These are phyloP conservation scores for Nycticryphes semicollaris DNA, from an alignment of 2,113 vertebrate genomes.

Conservation along the genomic window DNA sequence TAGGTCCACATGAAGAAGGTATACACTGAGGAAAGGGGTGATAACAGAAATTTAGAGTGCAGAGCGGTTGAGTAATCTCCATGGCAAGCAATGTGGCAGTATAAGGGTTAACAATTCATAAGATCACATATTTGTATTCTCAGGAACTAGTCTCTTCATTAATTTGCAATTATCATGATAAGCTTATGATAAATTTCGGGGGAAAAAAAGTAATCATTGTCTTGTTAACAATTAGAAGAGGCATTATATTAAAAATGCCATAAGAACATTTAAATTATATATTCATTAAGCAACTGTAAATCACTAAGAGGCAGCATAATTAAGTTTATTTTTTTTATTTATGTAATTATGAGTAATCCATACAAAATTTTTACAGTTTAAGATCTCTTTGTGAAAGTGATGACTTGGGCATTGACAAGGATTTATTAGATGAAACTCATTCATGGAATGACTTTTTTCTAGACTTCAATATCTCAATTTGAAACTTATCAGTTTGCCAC, in stretches of 20 bases:
- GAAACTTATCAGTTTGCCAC: conserved; percentile 19
- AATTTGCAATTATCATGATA: not conserved
- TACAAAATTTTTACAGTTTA: not conserved
- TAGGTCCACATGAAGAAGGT: not conserved
- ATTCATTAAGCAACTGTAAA: not conserved
- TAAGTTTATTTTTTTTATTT: not conserved
- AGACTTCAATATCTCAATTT: not conserved
- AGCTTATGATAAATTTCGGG: not conserved
- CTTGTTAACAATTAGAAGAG: conserved; percentile 1
- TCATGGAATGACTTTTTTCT: not conserved
- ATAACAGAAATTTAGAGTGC: not conserved
- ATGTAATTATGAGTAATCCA: not conserved
- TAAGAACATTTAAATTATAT: not conserved
- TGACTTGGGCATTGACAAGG: not conserved
- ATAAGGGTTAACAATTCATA: not conserved
- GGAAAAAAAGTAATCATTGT: not conserved
- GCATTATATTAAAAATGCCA: not conserved
- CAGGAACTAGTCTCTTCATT: not conserved
- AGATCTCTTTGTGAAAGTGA: not conserved
- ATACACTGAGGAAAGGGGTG: not conserved
- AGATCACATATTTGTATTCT: not conserved
- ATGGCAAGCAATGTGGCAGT: not conserved
- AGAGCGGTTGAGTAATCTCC: not conserved
- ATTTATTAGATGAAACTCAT: not conserved
- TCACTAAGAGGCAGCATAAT: not conserved